These are phyloP conservation scores for Trissolcus brochymenae DNA, from an alignment of 2,888 invertebrate genomes.

Conservation along the genomic window DNA sequence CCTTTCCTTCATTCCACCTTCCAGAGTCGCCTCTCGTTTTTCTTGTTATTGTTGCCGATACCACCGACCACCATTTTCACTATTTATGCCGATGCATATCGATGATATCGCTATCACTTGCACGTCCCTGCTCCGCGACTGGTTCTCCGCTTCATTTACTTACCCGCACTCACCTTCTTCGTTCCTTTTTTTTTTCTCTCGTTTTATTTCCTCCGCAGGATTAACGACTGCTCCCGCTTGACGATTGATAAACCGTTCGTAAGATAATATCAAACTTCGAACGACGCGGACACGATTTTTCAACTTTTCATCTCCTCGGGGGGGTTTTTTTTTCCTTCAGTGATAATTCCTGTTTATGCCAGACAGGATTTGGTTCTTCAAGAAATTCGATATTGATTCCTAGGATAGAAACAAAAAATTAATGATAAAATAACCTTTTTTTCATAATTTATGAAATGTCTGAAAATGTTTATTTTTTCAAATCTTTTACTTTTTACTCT, in stretches of 20 bases:
- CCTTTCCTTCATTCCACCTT: conserved; percentile 59
- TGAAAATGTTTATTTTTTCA: too few relatives aligned
- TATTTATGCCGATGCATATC: conserved; percentile 55
- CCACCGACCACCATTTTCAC: conserved; percentile 46
- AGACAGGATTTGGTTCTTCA: conserved; percentile 2
- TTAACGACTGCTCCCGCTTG: conserved; percentile 22
- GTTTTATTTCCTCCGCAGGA: conserved; percentile 7
- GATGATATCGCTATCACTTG: conserved; percentile 54
- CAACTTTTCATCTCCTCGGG: too few relatives aligned
- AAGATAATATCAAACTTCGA: conserved; percentile 1
- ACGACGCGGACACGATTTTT: too few relatives aligned
- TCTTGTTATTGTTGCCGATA: conserved; percentile 39
- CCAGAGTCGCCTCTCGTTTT: conserved; percentile 39
- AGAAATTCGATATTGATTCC: conserved; percentile 54
- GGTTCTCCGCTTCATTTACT: conserved; percentile 47
- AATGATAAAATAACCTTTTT: too few relatives aligned
- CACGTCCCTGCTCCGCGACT: conserved; percentile 31
- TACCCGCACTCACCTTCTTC: conserved; percentile 11
- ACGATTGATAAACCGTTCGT: conserved; percentile 9
- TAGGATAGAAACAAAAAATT: too few relatives aligned
- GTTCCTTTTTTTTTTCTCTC: not conserved
- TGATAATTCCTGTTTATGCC: too few relatives aligned
- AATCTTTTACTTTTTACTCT: too few relatives aligned
- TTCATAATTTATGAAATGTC: too few relatives aligned
- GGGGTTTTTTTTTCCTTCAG: too few relatives aligned